These are phyloP conservation scores for Armadillidium nasatum DNA, from an alignment of 1,140 invertebrate genomes.

Conservation along the genomic window DNA sequence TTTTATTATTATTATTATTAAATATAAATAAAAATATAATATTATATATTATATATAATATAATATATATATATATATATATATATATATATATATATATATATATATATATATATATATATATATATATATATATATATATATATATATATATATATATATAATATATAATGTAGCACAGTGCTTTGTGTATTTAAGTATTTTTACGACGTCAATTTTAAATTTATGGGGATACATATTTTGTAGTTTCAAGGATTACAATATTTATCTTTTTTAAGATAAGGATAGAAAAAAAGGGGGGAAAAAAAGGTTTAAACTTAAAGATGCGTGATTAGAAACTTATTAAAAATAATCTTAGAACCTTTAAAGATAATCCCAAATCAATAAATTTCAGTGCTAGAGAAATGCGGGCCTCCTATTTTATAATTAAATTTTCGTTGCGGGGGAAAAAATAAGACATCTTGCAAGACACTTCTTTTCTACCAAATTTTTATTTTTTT, in stretches of 20 bases:
- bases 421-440: neutral
- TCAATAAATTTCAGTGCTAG: neutral
- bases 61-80: too few species aligned
- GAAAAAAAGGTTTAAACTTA: neutral
- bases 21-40: too few species aligned
- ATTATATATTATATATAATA: too few species aligned
- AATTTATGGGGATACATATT: too few species aligned
- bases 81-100: neutral
- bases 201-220: too few species aligned
- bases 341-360: neutral
- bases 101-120: conserved; percentile 15
- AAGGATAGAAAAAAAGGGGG: neutral
- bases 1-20: too few species aligned
- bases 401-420: neutral
- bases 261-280: neutral
- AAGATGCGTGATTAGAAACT: conserved; percentile 4
- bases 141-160: conserved; percentile 8
- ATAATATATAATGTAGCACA: neutral
- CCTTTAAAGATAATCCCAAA: neutral
- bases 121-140: conserved; percentile 15
- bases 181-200: neutral
- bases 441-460: too few species aligned
- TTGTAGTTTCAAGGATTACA: too few species aligned
- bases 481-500: too few species aligned
- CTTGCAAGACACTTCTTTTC: too few species aligned